Evolutionary conservation across 1,140 invertebrate genomes (phyloP).

Genomic region (Drosophila nannoptera): DNA sequence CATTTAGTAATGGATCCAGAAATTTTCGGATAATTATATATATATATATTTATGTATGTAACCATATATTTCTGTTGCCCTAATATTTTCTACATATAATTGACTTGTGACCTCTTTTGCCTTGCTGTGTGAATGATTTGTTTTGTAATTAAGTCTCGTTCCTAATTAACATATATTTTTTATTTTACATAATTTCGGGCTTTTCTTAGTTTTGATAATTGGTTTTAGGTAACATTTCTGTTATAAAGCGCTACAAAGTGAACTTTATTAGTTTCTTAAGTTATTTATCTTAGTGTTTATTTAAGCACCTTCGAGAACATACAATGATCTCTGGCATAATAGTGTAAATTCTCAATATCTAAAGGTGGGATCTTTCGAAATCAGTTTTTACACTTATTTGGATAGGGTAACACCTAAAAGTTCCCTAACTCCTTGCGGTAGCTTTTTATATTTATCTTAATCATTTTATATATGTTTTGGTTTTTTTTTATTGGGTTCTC

Average conservation of each 20-base stretch:
- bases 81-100: not conserved
- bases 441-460: not conserved
- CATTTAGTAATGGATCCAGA: not conserved
- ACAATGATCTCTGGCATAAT: constrained; percentile 52
- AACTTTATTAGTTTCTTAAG: constrained; percentile 61
- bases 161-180: constrained; percentile 51
- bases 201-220: constrained; percentile 18
- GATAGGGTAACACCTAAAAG: too few species aligned
- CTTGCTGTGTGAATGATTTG: constrained; percentile 22
- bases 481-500: not conserved
- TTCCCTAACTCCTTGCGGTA: too few species aligned
- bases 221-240: constrained; percentile 33
- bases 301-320: constrained; percentile 23
- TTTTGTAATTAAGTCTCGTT: constrained; percentile 54
- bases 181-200: constrained; percentile 22
- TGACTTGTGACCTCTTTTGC: constrained; percentile 28
- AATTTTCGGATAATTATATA: constrained; percentile 5
- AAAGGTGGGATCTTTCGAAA: not conserved
- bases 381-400: not conserved
- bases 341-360: constrained; percentile 3
- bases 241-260: constrained; percentile 63
- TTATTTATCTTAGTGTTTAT: constrained; percentile 21
- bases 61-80: not conserved
- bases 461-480: not conserved
- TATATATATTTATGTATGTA: too few species aligned